These are phyloP conservation scores for Podarcis siculus DNA, from an alignment of 2,797 vertebrate species.

Conservation along the genomic window DNA sequence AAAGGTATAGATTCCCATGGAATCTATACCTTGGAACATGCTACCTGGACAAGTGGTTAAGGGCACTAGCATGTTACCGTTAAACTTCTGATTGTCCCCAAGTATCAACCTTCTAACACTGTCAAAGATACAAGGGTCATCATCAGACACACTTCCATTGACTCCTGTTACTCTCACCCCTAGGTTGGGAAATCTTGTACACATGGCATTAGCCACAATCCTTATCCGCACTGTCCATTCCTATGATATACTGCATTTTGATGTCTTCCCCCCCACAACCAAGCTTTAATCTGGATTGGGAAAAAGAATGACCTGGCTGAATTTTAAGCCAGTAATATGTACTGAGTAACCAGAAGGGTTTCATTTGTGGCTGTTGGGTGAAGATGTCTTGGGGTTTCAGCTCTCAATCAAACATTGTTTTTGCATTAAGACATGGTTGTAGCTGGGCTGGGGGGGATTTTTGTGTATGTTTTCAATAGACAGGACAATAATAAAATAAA, in stretches of 20 bases:
- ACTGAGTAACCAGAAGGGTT: background rate
- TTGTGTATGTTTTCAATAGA: background rate
- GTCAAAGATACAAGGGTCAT: background rate
- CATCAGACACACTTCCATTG: no score
- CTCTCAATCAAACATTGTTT: background rate
- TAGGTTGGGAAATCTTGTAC: no score
- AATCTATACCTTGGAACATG: background rate
- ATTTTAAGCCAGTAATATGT: no score
- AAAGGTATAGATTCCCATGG: background rate
- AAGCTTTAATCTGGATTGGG: no score
- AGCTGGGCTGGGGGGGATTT: background rate
- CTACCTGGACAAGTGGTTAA: background rate
- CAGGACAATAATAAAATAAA: background rate
- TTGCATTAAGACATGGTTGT: background rate
- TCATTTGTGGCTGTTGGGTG: background rate
- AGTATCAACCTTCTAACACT: background rate
- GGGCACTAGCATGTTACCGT: background rate
- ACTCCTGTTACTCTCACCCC: no score
- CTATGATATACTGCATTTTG: no score
- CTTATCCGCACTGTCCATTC: no score
- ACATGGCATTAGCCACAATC: no score
- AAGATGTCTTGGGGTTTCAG: background rate
- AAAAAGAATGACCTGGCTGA: no score
- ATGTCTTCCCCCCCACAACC: no score
- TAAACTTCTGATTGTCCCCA: background rate